Conservation (phyloP, 2,113 vertebrate genomes). For the Labeo rohita region DNA sequence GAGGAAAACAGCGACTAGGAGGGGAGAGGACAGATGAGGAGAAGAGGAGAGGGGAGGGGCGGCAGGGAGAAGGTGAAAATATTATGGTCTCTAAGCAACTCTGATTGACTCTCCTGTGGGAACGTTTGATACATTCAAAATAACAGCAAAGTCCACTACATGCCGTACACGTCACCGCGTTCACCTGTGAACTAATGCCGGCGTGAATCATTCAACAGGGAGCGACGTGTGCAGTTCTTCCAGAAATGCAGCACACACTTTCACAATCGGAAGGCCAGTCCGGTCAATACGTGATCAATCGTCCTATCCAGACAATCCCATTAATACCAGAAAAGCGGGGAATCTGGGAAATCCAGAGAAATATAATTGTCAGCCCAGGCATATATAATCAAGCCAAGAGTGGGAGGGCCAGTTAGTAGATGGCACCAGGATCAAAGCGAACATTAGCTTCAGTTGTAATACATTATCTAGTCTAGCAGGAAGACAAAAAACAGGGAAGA, state of each 20-base stretch:
- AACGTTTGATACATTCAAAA: slow-evolving; percentile 41
- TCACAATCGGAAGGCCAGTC: slow-evolving; percentile 29
- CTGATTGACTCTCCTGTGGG: slow-evolving; percentile 34
- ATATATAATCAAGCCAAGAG: slow-evolving; percentile 41
- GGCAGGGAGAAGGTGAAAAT: slow-evolving; percentile 29
- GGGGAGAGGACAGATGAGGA: slow-evolving; percentile 16
- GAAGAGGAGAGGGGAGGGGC: slow-evolving; percentile 28
- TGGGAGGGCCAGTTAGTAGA: slow-evolving; percentile 27
- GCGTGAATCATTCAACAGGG: neutral
- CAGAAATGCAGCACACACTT: slow-evolving; percentile 13
- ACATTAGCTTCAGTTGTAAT: slow-evolving; percentile 23
- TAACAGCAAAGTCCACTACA: slow-evolving; percentile 27
- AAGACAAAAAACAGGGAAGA: neutral
- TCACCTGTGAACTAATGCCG: neutral
- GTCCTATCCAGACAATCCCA: slow-evolving; percentile 41
- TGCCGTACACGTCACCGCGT: neutral
- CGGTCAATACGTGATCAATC: slow-evolving; percentile 47
- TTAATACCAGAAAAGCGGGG: slow-evolving; percentile 37
- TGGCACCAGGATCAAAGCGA: slow-evolving; percentile 41
- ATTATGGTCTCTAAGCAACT: slow-evolving; percentile 49
- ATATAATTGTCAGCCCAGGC: slow-evolving; percentile 36
- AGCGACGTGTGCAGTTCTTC: slow-evolving; percentile 5
- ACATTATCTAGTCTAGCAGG: slow-evolving; percentile 8
- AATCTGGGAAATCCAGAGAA: slow-evolving; percentile 40
- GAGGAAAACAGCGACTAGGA: neutral